phyloP scores from a whole-genome alignment of 1,140 invertebrate genomes.

The Leptinotarsa texana region DNA sequence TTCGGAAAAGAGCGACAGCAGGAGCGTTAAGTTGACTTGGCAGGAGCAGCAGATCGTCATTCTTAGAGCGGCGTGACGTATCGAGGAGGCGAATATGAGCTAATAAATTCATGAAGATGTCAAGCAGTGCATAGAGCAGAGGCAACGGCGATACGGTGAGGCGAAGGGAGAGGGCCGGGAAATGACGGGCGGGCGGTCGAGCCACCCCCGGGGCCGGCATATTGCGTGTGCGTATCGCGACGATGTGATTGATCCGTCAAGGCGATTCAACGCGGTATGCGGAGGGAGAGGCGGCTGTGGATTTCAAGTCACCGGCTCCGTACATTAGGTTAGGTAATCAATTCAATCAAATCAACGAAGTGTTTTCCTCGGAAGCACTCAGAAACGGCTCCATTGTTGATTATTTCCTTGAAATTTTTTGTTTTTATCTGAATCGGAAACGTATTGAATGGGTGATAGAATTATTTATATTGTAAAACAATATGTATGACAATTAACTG shows the following conservation, averaged over 20 bases:
- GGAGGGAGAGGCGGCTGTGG: not conserved
- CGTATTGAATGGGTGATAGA: no score
- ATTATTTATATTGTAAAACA: no score
- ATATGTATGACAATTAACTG: no score
- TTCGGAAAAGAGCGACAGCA: not conserved
- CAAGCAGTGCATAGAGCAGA: slow-evolving; percentile 4
- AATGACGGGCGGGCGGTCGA: not conserved
- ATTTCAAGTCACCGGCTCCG: no score
- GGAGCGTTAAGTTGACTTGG: not conserved
- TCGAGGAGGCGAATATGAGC: slow-evolving; percentile 4
- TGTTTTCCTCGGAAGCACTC: no score
- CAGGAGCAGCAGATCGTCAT: slow-evolving; percentile 5
- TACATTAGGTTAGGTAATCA: no score
- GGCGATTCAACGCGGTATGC: not conserved
- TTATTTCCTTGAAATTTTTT: no score
- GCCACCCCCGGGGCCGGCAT: slow-evolving; percentile 7
- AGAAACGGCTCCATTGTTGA: no score
- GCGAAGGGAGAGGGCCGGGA: not conserved
- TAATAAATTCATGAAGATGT: slow-evolving; percentile 8
- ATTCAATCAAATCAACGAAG: no score
- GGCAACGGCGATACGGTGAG: not conserved
- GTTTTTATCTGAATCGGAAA: no score
- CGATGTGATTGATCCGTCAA: slow-evolving; percentile 17
- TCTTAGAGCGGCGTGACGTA: not conserved
- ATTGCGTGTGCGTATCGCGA: slow-evolving; percentile 19